These are phyloP conservation scores for Alviniconcha strummeri DNA, from an alignment of 2,888 invertebrate species.

Conservation along the genomic window DNA sequence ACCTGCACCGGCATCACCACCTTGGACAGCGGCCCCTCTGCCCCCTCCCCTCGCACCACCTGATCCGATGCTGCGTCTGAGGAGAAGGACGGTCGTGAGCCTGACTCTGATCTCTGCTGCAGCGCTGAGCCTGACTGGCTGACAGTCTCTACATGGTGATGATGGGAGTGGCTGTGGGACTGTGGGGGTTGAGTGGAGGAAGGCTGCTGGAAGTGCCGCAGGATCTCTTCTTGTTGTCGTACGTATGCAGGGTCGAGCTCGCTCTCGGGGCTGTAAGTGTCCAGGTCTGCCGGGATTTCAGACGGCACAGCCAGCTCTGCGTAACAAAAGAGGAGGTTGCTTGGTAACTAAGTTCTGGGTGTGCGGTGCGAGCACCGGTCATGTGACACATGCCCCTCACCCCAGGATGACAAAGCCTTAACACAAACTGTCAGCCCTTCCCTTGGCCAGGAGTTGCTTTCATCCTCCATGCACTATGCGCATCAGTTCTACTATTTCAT, in stretches of 20 bases:
- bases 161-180: background rate
- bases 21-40: background rate
- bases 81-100: background rate
- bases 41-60: background rate
- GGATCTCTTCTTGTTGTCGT: conserved; percentile 7
- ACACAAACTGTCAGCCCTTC: too few relatives aligned
- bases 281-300: background rate
- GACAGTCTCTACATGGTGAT: background rate
- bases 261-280: background rate
- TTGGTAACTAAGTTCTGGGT: too few relatives aligned
- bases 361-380: too few relatives aligned
- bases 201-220: background rate
- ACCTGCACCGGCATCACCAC: background rate
- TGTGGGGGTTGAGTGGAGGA: background rate
- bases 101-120: background rate
- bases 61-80: background rate
- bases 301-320: too few relatives aligned
- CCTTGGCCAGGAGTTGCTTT: too few relatives aligned
- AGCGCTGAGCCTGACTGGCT: background rate
- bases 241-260: background rate
- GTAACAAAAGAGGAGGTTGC: too few relatives aligned
- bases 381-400: too few relatives aligned
- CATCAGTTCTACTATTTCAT: too few relatives aligned
- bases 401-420: too few relatives aligned
- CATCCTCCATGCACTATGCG: too few relatives aligned